Conservation (phyloP, 1,140 invertebrate species). For the Ceratoteleas bidentatus region DNA sequence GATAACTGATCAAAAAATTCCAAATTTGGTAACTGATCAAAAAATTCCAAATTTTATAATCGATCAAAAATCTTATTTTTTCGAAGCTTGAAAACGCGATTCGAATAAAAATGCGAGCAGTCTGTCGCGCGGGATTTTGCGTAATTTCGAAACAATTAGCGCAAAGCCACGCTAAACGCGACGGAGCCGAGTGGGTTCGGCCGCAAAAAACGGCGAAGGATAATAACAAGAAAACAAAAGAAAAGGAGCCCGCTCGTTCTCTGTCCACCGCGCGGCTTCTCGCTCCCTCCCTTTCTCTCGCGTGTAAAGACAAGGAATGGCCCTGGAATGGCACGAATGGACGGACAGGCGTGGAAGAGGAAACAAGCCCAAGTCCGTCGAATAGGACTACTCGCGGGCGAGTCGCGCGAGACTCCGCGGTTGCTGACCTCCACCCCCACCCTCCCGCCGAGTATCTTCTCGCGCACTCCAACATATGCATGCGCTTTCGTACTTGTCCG, state of each 20-base stretch:
- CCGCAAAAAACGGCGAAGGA: conserved; percentile 12
- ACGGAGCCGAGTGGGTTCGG: conserved; percentile 1
- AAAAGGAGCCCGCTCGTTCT: too few relatives aligned
- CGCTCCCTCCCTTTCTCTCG: conserved; percentile 12
- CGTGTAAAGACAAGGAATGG: conserved; percentile 48
- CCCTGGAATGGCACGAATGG: conserved; percentile 57
- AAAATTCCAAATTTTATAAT: too few relatives aligned
- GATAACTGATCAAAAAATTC: too few relatives aligned
- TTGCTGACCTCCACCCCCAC: conserved; percentile 75
- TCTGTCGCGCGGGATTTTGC: too few relatives aligned
- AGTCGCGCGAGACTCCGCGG: conserved; percentile 73
- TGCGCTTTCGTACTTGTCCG: conserved; percentile 13
- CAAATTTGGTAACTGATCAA: too few relatives aligned
- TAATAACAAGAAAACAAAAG: conserved; percentile 24
- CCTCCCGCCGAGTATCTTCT: conserved; percentile 45
- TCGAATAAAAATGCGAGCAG: too few relatives aligned
- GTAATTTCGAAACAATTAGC: conserved; percentile 38
- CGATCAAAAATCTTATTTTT: too few relatives aligned
- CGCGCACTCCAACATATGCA: conserved; percentile 36
- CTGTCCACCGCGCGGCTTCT: not conserved
- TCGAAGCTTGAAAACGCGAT: too few relatives aligned
- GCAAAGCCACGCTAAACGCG: conserved; percentile 7
- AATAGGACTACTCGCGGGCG: conserved; percentile 67
- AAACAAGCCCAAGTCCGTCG: conserved; percentile 61
- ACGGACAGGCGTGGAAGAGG: conserved; percentile 54